phyloP scores from a whole-genome alignment of 30 jellyfish, hydroid and myxozoan species.

The Aurelia sp. region DNA sequence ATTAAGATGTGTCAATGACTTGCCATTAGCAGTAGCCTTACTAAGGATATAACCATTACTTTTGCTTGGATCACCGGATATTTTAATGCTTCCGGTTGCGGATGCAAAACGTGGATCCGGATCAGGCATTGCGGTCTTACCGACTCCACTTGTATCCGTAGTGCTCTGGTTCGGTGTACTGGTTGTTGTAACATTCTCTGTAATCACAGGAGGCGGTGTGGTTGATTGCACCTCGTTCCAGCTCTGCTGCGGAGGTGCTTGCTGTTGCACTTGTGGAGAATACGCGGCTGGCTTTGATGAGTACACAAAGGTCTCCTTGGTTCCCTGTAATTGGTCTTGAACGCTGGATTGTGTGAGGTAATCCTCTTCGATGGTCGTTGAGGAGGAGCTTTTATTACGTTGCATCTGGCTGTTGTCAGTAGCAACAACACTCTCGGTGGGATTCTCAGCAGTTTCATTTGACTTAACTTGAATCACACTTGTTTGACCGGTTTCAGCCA shows the following conservation, averaged over 20 bases:
- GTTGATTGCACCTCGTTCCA: conserved; percentile 17
- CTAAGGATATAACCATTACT: conserved; percentile 85
- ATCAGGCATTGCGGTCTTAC: conserved; percentile 93
- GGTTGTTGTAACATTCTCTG: conserved; percentile 30
- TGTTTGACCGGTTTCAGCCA: conserved; percentile 76
- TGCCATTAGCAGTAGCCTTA: conserved; percentile 94
- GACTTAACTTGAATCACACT: conserved; percentile 60
- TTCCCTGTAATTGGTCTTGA: conserved; percentile 51
- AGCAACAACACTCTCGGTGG: conserved; percentile 42
- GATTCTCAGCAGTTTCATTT: conserved; percentile 78
- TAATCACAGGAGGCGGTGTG: not conserved
- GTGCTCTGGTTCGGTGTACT: conserved; percentile 46
- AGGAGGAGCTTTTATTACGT: conserved; percentile 38
- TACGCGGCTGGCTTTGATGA: conserved; percentile 68
- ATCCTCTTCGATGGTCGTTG: conserved; percentile 70
- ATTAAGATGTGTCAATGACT: conserved; percentile 57
- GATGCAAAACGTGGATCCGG: conserved; percentile 89
- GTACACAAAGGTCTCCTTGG: conserved; percentile 66
- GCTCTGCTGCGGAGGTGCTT: not conserved
- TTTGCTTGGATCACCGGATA: conserved; percentile 79
- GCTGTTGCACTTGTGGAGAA: conserved; percentile 36
- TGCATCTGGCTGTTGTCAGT: conserved; percentile 46
- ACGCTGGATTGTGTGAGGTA: conserved; percentile 45
- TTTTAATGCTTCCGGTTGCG: conserved; percentile 80
- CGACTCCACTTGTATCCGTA: conserved; percentile 74